A percentile compares a stretch with the other conserved stretches of the same genome.
Conservation (phyloP, 2,888 invertebrate species). For the Amblyjoppa fuscipennis region DNA sequence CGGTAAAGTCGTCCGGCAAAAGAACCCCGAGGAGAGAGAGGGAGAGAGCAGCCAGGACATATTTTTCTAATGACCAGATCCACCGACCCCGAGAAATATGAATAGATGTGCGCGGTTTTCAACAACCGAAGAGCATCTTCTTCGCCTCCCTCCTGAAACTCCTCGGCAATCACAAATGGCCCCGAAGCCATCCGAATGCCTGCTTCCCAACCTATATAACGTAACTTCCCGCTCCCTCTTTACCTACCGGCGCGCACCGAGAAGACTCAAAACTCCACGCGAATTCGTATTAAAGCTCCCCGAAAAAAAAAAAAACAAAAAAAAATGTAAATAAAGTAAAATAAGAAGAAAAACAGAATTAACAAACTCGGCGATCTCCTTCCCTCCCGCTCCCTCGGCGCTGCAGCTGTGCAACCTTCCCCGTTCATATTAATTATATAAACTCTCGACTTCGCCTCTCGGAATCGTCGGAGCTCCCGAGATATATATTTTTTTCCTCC, state of each 20-base stretch:
- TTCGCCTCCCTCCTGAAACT: conserved; percentile 16
- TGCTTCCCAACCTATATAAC: background rate
- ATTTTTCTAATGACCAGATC: background rate
- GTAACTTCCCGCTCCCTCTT: background rate
- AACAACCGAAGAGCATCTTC: background rate
- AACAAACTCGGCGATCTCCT: conserved; percentile 16
- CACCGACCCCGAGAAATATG: background rate
- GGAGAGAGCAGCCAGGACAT: conserved; percentile 3
- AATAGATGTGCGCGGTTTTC: background rate
- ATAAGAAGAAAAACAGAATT: background rate
- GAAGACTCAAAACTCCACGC: background rate
- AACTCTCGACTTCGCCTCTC: background rate
- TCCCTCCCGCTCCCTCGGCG: background rate
- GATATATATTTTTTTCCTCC: background rate
- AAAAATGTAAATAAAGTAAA: no score
- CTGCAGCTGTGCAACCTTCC: conserved; percentile 35
- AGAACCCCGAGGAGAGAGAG: conserved; percentile 2
- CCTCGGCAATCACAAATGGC: conserved; percentile 25
- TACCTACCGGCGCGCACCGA: no score
- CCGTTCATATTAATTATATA: conserved; percentile 47
- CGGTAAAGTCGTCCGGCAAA: background rate
- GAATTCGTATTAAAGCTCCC: background rate
- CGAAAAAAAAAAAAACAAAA: background rate
- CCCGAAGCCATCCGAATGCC: conserved; percentile 16
- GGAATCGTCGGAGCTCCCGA: background rate